Base-by-base conservation (phyloP, 2,888 invertebrate genomes). In the Torymus aiolomorphi region DNA sequence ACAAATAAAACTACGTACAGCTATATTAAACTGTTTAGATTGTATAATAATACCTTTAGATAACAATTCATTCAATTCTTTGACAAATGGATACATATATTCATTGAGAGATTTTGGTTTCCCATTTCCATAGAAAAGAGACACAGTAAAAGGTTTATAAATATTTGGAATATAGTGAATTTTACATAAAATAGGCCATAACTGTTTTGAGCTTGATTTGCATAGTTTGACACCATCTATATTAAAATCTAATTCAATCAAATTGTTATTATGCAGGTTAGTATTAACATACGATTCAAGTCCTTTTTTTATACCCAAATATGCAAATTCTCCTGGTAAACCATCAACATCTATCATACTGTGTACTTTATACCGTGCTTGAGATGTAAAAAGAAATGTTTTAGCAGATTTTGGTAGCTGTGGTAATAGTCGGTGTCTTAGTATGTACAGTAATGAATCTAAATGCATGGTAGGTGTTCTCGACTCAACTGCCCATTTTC, bases 151-250 rank as follows among this genome's bases (percentile, higher is more conserved):
- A 2, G 82, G 82, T 65, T 84, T 78, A 52, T 84, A 83, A 4
- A 83, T 65, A 61, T 49, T 12, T 59, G 56, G 4, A 51, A 31
- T 8, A 12, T 76, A 74, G 69, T 75, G 51, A 18, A 83, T 67
- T 69, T 81, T 80, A 61, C 82, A 78, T 20, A 81, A 76, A 80
- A 84, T 82, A n/a, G 83, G 80, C 82, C 83, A 83, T 31, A 83
- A 71, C 14, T 24, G 59, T 61, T 56, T 82, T 70, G 66, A 49
- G 73, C 83, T 78, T 14, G 78, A 81, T 52, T 80, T 82, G 1
- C 74, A 70, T 63, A 78, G 52, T 42, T 76, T 71, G 4, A 84
- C 56, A n/a, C 84, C 84, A 81, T 84, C 83, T 14, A 83, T 76
- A 61, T 82, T 82, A 10, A 83, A 78, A 66, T 80, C 31, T 51